A percentile compares a stretch with the other conserved stretches of the same genome.
Conservation (phyloP, 2,113 vertebrate genomes). For the Rhinichthys klamathensis region DNA sequence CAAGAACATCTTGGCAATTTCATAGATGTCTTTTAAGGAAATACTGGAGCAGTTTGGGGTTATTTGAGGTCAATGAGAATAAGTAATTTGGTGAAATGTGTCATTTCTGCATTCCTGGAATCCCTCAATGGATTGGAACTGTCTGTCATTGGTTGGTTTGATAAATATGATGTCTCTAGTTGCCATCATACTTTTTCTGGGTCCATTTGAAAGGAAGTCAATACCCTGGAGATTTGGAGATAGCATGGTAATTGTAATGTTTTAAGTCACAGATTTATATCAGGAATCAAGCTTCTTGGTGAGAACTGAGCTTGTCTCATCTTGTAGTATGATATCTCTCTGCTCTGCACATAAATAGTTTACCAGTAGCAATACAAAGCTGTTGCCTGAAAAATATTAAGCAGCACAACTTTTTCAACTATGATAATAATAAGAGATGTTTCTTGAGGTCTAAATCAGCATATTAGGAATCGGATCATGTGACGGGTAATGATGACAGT, state of each 20-base stretch:
- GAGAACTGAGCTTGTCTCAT: background rate
- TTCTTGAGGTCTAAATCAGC: background rate
- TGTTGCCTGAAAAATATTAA: background rate
- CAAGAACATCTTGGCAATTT: conserved; percentile 21
- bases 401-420: background rate
- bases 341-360: background rate
- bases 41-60: conserved; percentile 3
- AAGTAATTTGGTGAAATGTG: background rate
- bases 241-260: background rate
- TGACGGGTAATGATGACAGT: too few relatives aligned
- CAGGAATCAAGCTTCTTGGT: background rate
- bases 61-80: background rate
- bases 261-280: background rate
- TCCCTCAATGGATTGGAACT: background rate
- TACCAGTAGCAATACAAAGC: too few relatives aligned
- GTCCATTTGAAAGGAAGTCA: background rate
- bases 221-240: background rate
- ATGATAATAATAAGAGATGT: background rate
- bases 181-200: background rate
- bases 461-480: background rate
- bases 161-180: background rate
- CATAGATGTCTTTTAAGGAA: conserved; percentile 8
- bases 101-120: background rate
- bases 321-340: background rate
- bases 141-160: background rate